Percentiles rank a stretch among this genome's conserved stretches.
Conservation (phyloP, 2,888 invertebrate species). For the Folsomia candida region DNA sequence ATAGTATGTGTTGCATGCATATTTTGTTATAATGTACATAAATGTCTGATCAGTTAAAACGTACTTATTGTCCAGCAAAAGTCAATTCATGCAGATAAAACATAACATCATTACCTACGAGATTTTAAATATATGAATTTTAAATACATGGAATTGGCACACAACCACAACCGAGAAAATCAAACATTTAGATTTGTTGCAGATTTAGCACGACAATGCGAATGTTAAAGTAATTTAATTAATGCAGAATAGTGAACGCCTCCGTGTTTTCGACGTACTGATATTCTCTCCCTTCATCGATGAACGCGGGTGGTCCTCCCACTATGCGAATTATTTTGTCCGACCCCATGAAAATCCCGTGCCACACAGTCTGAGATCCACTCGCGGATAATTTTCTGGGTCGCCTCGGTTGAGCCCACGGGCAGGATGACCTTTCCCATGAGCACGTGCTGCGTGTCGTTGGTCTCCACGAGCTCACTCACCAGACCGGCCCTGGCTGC, state of each 20-base stretch:
- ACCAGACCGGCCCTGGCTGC: constrained; percentile 31
- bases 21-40: too few relatives aligned
- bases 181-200: too few relatives aligned
- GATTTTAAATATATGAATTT: too few relatives aligned
- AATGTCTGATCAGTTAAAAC: too few relatives aligned
- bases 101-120: too few relatives aligned
- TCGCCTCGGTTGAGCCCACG: constrained; percentile 25
- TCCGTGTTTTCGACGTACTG: constrained; percentile 27
- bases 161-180: too few relatives aligned
- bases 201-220: too few relatives aligned
- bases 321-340: constrained; percentile 31
- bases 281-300: constrained; percentile 32
- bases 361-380: constrained; percentile 38
- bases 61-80: too few relatives aligned
- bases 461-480: constrained; percentile 25
- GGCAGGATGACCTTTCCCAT: constrained; percentile 36
- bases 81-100: too few relatives aligned
- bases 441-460: constrained; percentile 22
- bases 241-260: constrained; percentile 24
- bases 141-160: too few relatives aligned
- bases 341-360: constrained; percentile 37
- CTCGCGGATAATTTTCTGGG: constrained; percentile 26
- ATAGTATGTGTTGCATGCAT: too few relatives aligned
- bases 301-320: constrained; percentile 33
- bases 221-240: too few relatives aligned